Evolutionary conservation across 2,888 invertebrate genomes (phyloP).

Genomic region (Volucella inflata): DNA sequence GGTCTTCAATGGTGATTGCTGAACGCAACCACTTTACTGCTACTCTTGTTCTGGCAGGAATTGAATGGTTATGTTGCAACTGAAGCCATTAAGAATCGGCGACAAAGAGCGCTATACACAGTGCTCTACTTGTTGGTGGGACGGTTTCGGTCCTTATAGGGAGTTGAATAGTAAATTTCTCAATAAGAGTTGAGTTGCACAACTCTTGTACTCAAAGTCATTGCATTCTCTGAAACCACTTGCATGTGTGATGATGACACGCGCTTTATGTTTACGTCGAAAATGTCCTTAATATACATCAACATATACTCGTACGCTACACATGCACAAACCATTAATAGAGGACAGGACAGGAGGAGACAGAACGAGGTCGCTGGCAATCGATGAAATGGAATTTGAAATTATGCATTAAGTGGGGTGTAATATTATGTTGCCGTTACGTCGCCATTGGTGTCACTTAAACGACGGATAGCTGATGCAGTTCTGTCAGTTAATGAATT

Average conservation of each 20-base stretch:
- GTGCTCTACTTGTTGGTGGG: neutral
- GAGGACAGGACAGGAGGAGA: neutral
- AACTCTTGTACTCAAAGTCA: constrained; percentile 21
- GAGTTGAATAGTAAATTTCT: constrained; percentile 6
- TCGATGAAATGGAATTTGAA: constrained; percentile 69
- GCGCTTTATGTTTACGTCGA: constrained; percentile 52
- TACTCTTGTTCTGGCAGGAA: neutral
- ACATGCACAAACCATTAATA: neutral
- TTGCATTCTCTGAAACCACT: constrained; percentile 60
- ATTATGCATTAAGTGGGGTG: constrained; percentile 69
- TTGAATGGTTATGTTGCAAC: constrained; percentile 29
- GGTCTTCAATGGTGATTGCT: constrained; percentile 14
- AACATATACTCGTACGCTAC: neutral
- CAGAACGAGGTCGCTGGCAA: constrained; percentile 38
- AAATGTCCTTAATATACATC: constrained; percentile 29
- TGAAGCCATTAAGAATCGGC: constrained; percentile 30
- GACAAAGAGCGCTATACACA: constrained; percentile 15
- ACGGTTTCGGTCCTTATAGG: neutral
- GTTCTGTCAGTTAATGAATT: constrained; percentile 44
- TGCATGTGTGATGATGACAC: constrained; percentile 72
- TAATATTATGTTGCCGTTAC: constrained; percentile 42
- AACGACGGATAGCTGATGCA: neutral
- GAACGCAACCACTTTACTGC: constrained; percentile 13
- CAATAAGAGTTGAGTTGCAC: constrained; percentile 35
- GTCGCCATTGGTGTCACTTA: constrained; percentile 38